Conservation (phyloP, 2,888 invertebrate species). For the Tridacna crocea region DNA sequence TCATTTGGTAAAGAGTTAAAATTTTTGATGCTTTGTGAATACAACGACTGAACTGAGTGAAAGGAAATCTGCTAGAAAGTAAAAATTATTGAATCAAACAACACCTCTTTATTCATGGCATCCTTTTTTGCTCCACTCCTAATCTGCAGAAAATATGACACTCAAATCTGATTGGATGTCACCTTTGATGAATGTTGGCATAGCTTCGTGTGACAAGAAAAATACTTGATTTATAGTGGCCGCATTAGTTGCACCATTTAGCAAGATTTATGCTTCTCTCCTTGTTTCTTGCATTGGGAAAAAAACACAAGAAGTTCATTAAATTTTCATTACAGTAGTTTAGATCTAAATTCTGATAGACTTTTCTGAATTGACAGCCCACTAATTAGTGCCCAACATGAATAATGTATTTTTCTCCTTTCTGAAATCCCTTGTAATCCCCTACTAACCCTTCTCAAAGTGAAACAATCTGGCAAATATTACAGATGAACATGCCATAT, state of each 20-base stretch:
- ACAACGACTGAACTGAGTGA: too few species aligned
- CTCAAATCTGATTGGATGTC: conserved; percentile 59
- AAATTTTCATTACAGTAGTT: conserved; percentile 16
- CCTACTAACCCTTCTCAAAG: too few species aligned
- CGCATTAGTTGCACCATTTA: conserved; percentile 23
- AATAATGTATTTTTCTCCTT: background rate
- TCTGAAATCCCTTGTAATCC: too few species aligned
- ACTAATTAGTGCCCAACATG: background rate
- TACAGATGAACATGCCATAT: too few species aligned
- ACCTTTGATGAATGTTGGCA: conserved; percentile 31
- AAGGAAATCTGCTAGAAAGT: background rate
- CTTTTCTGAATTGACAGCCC: background rate
- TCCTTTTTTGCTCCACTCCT: conserved; percentile 20
- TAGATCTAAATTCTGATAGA: conserved; percentile 7
- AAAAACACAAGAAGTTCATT: conserved; percentile 19
- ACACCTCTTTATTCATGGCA: conserved; percentile 34
- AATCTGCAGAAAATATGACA: conserved; percentile 56
- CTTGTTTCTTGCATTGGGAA: conserved; percentile 5
- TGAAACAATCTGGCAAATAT: too few species aligned
- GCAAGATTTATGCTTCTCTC: conserved; percentile 19
- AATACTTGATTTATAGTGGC: conserved; percentile 22
- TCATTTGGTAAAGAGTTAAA: too few species aligned
- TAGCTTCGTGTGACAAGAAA: conserved; percentile 20
- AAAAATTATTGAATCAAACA: conserved; percentile 41
- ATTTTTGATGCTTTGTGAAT: too few species aligned